phyloP scores from a whole-genome alignment of 1,140 invertebrate genomes.

The Meloidogyne chitwoodi region DNA sequence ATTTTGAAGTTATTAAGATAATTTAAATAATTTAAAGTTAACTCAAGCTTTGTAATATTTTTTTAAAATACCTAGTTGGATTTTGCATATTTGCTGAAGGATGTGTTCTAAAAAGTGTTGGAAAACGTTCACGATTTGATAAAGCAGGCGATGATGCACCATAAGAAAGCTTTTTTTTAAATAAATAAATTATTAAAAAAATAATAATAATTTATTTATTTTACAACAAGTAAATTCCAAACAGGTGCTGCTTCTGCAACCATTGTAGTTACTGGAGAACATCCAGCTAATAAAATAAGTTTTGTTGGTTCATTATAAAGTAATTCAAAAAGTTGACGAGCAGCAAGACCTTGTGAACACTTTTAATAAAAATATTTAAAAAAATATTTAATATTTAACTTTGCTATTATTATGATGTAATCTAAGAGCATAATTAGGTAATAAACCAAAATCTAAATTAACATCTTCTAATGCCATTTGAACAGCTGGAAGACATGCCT shows the following conservation, averaged over 20 bases:
- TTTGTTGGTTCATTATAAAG: constrained; percentile 93
- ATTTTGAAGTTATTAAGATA: not conserved
- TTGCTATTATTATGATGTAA: constrained; percentile 94
- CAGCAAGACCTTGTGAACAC: constrained; percentile 95
- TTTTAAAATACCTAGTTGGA: constrained; percentile 71
- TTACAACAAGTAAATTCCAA: constrained; percentile 98
- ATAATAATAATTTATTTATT: constrained; percentile 1
- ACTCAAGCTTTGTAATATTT: too few species aligned
- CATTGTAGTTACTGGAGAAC: constrained; percentile 97
- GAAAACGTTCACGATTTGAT: constrained; percentile 92
- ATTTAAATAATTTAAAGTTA: too few species aligned
- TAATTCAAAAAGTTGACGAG: constrained; percentile 95
- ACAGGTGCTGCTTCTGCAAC: constrained; percentile 98
- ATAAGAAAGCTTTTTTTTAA: constrained; percentile 78
- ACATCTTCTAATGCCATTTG: constrained; percentile 90
- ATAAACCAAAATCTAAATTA: constrained; percentile 79
- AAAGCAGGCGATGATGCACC: constrained; percentile 94
- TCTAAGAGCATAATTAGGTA: constrained; percentile 83
- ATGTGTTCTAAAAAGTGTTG: constrained; percentile 95
- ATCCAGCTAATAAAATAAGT: constrained; percentile 84
- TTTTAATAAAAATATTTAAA: constrained; percentile 61
- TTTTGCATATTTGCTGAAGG: constrained; percentile 98
- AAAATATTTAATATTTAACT: constrained; percentile 65
- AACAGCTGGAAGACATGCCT: constrained; percentile 73
- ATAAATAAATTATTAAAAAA: not conserved